phyloP scores from a whole-genome alignment of 2,888 invertebrate species.

The Unio pictorum region DNA sequence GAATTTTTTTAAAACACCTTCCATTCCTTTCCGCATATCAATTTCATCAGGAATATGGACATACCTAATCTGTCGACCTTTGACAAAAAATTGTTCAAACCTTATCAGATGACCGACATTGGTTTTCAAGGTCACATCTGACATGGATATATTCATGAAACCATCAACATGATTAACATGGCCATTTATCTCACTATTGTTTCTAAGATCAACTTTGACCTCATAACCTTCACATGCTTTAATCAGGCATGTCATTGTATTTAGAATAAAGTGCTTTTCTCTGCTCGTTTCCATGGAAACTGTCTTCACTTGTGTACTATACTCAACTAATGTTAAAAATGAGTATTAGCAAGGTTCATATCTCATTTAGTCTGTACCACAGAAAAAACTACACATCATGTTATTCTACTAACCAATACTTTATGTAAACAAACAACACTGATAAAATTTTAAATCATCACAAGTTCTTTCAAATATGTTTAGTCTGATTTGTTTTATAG shows the following conservation, averaged over 20 bases:
- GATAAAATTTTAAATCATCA: too few species aligned
- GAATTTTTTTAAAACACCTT: conserved; percentile 16
- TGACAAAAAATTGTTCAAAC: conserved; percentile 56
- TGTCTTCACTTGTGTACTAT: not conserved
- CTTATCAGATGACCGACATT: conserved; percentile 16
- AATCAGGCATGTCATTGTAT: conserved; percentile 55
- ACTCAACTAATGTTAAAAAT: too few species aligned
- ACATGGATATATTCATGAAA: conserved; percentile 57
- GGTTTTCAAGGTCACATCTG: conserved; percentile 45
- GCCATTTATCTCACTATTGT: conserved; percentile 56
- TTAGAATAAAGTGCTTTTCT: conserved; percentile 49
- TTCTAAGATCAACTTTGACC: conserved; percentile 61
- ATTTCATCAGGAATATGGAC: conserved; percentile 68
- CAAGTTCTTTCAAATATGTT: too few species aligned
- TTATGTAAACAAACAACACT: too few species aligned
- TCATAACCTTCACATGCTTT: conserved; percentile 53
- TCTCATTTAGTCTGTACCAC: too few species aligned
- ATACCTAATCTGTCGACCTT: conserved; percentile 61
- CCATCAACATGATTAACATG: conserved; percentile 52
- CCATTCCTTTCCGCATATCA: conserved; percentile 55
- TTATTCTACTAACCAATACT: too few species aligned
- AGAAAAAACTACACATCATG: too few species aligned
- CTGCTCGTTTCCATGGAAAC: conserved; percentile 37
- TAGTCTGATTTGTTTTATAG: too few species aligned
- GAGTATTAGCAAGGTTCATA: too few species aligned